Evolutionary conservation across 2,888 invertebrate genomes (phyloP).

Genomic region (Synergus japonicus): DNA sequence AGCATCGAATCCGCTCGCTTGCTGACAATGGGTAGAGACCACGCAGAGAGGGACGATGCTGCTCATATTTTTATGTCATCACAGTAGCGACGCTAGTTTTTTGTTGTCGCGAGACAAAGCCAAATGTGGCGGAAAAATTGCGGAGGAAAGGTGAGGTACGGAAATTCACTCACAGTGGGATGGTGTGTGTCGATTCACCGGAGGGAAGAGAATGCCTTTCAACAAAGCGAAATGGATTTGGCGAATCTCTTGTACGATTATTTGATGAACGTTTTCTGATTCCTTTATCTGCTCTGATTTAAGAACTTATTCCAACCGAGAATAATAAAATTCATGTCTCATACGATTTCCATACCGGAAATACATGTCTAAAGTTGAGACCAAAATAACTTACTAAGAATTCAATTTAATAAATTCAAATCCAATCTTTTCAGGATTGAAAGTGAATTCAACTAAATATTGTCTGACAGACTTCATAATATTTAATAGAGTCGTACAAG

Average conservation of each 20-base stretch:
- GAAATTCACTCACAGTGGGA: constrained; percentile 52
- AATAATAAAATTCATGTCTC: not conserved
- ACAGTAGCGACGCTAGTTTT: constrained; percentile 72
- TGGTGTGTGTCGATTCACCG: constrained; percentile 52
- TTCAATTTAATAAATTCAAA: too few relatives aligned
- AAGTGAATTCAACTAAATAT: too few relatives aligned
- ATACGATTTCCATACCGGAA: not conserved
- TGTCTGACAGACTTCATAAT: too few relatives aligned
- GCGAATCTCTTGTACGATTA: constrained; percentile 65
- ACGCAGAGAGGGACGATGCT: constrained; percentile 59
- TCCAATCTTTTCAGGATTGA: too few relatives aligned
- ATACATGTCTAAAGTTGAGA: not conserved
- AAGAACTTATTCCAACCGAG: not conserved
- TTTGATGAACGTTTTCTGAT: constrained; percentile 60
- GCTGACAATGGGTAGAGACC: constrained; percentile 44
- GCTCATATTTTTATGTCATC: constrained; percentile 77
- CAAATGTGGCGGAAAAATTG: constrained; percentile 76
- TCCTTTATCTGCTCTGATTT: constrained; percentile 42
- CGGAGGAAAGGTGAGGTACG: constrained; percentile 69
- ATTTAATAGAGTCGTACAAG: not conserved
- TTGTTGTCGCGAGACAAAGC: constrained; percentile 78
- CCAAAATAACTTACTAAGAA: not conserved
- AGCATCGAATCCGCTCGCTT: constrained; percentile 43
- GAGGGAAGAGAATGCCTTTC: constrained; percentile 55
- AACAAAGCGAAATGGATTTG: constrained; percentile 70